These are phyloP conservation scores for Camarhynchus parvulus DNA, from an alignment of 2,113 vertebrate species.

Conservation along the genomic window DNA sequence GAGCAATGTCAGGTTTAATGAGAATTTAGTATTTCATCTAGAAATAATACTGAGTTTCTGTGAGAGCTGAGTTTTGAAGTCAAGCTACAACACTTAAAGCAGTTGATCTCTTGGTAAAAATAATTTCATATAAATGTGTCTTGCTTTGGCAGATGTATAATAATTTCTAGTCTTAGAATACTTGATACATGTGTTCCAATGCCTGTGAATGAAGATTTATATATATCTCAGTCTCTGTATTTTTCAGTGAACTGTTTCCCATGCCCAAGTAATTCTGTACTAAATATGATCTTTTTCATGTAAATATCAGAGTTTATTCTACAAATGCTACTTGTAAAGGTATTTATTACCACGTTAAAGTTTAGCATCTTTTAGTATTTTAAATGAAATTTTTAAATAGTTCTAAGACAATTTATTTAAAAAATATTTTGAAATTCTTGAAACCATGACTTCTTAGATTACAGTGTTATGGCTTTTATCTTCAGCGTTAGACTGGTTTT, in stretches of 20 bases:
- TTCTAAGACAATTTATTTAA: neutral
- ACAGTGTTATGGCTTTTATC: neutral
- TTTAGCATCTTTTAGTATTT: neutral
- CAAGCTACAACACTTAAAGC: neutral
- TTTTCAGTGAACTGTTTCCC: neutral
- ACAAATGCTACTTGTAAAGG: neutral
- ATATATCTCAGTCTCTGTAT: neutral
- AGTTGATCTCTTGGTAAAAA: neutral
- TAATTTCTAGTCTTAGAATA: neutral
- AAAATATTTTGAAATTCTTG: neutral
- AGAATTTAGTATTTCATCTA: neutral
- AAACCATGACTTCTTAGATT: neutral
- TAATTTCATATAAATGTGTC: neutral
- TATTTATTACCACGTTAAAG: neutral
- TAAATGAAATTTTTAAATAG: neutral
- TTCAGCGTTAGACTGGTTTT: neutral
- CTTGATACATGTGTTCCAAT: neutral
- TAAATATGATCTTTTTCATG: neutral
- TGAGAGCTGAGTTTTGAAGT: neutral
- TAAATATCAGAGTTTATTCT: neutral
- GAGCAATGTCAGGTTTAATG: neutral
- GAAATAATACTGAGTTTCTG: neutral
- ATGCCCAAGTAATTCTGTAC: neutral
- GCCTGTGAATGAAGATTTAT: neutral
- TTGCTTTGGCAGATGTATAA: neutral